These are phyloP conservation scores for Hirudinaria manillensis DNA, from an alignment of 2,888 invertebrate species.

Conservation along the genomic window DNA sequence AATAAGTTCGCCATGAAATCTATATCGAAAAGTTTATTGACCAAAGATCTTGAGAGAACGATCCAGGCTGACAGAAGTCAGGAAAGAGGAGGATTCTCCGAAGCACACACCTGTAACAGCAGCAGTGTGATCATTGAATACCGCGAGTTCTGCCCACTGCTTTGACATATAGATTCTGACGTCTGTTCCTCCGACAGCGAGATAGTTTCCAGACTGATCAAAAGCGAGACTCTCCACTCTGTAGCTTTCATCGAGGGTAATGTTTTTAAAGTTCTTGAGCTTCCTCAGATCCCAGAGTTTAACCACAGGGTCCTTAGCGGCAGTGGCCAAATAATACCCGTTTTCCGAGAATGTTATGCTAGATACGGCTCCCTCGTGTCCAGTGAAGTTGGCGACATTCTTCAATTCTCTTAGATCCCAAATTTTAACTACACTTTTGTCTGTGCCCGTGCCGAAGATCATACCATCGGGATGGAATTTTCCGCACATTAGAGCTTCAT, in stretches of 20 bases:
- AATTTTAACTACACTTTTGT: slow-evolving; percentile 91
- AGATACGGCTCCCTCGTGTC: slow-evolving; percentile 89
- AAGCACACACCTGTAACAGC: slow-evolving; percentile 92
- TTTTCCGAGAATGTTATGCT: slow-evolving; percentile 98
- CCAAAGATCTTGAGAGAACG: slow-evolving; percentile 81
- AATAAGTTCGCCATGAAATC: too few species aligned
- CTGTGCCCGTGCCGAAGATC: slow-evolving; percentile 93
- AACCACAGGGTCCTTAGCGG: slow-evolving; percentile 92
- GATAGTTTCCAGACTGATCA: slow-evolving; percentile 94
- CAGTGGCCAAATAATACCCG: slow-evolving; percentile 89
- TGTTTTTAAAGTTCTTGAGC: slow-evolving; percentile 94
- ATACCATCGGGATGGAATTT: slow-evolving; percentile 99
- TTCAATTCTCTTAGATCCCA: slow-evolving; percentile 98
- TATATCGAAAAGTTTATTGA: background rate
- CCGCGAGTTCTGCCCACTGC: slow-evolving; percentile 85
- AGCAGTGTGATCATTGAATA: slow-evolving; percentile 93
- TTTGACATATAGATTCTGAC: slow-evolving; percentile 88
- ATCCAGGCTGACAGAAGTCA: slow-evolving; percentile 95
- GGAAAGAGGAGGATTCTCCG: slow-evolving; percentile 85
- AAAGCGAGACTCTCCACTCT: slow-evolving; percentile 66
- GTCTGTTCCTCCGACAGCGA: slow-evolving; percentile 94
- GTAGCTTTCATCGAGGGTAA: slow-evolving; percentile 84
- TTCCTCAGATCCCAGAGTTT: slow-evolving; percentile 98
- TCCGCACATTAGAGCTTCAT: slow-evolving; percentile 72
- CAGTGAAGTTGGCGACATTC: slow-evolving; percentile 95